These are phyloP conservation scores for Lasioglossum figueresi DNA, from an alignment of 2,888 invertebrate species.

Conservation along the genomic window DNA sequence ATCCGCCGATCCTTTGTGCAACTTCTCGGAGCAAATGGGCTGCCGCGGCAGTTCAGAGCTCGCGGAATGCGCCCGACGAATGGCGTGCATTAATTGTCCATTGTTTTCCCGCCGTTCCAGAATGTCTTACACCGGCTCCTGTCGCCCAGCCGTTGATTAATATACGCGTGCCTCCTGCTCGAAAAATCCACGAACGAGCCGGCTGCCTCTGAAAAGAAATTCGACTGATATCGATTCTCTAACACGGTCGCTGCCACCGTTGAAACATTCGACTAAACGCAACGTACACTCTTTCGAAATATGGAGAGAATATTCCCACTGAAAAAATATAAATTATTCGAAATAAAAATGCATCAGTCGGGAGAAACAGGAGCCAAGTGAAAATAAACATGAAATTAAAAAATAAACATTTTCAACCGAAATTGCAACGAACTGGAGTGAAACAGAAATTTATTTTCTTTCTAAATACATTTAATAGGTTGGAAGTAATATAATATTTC, in stretches of 20 bases:
- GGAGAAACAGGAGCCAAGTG: too few relatives aligned
- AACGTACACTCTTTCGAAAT: too few relatives aligned
- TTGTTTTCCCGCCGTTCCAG: conserved; percentile 75
- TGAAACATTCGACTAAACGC: too few relatives aligned
- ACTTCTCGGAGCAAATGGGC: conserved; percentile 56
- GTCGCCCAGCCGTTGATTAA: conserved; percentile 41
- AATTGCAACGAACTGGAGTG: background rate
- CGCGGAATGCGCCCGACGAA: conserved; percentile 73
- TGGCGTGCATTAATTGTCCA: conserved; percentile 80
- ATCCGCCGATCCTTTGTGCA: conserved; percentile 63
- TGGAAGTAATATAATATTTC: background rate
- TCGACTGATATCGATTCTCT: background rate
- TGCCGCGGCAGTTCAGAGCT: conserved; percentile 59
- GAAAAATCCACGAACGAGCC: conserved; percentile 12
- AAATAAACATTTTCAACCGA: too few relatives aligned
- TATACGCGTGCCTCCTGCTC: conserved; percentile 9
- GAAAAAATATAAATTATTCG: too few relatives aligned
- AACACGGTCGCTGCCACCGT: background rate
- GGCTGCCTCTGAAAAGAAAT: background rate
- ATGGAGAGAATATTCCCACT: background rate
- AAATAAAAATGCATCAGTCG: too few relatives aligned
- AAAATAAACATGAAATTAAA: too few relatives aligned
- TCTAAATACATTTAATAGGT: background rate
- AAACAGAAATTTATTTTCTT: background rate
- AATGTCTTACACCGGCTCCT: conserved; percentile 54